These are phyloP conservation scores for Nothobranchius kuhntae DNA, from an alignment of 2,113 vertebrate genomes.

Conservation along the genomic window DNA sequence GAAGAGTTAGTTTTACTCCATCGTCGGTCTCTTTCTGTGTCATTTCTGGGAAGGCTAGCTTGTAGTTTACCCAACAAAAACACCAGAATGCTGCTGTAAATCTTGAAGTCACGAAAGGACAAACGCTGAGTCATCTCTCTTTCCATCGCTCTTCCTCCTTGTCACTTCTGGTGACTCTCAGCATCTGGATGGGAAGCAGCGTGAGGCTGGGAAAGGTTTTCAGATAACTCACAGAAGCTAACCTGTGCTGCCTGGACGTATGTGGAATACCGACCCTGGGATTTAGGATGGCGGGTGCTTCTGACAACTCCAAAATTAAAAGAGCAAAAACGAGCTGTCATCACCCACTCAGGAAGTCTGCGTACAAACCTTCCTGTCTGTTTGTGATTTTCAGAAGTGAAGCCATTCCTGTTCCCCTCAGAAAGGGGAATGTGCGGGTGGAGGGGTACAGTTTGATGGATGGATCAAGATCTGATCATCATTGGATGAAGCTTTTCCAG, in stretches of 20 bases:
- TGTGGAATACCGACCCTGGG: background rate
- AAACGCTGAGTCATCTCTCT: constrained; percentile 45
- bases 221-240: constrained; percentile 22
- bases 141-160: constrained; percentile 4
- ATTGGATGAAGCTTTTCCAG: no score
- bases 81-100: constrained; percentile 57
- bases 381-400: no score
- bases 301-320: background rate
- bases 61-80: constrained; percentile 50
- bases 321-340: no score
- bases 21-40: constrained; percentile 33
- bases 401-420: no score
- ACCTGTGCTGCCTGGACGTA: background rate
- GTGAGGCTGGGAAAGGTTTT: constrained; percentile 38
- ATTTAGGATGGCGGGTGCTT: background rate
- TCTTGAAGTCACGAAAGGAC: constrained; percentile 52
- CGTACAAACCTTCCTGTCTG: no score
- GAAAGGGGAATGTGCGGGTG: no score
- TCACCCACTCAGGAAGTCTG: no score
- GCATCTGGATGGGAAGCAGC: background rate
- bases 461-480: no score
- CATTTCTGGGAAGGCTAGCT: constrained; percentile 73
- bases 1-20: constrained; percentile 44
- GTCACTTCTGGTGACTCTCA: background rate
- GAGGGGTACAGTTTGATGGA: no score